A percentile compares a stretch with the other conserved stretches of the same genome.
Conservation (phyloP, 2,113 vertebrate species). For the Nansenia antarctica region DNA sequence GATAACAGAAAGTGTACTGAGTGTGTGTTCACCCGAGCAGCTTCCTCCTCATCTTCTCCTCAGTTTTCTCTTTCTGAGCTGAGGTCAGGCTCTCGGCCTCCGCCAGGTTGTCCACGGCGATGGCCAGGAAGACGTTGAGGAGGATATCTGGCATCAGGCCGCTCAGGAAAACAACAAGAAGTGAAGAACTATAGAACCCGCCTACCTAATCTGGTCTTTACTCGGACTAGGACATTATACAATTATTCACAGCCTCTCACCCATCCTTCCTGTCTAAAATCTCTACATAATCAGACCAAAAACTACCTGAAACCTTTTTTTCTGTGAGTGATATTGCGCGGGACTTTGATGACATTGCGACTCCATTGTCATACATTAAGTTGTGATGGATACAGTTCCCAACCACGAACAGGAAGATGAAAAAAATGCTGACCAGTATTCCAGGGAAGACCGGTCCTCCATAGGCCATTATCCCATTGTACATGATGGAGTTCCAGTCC, state of each 20-base stretch:
- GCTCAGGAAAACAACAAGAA: conserved; percentile 77
- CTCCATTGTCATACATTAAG: not conserved
- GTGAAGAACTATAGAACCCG: too few relatives aligned
- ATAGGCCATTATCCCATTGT: conserved; percentile 92
- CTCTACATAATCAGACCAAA: not conserved
- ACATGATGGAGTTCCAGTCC: conserved; percentile 95
- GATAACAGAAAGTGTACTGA: not conserved
- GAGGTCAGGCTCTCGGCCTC: conserved; percentile 94
- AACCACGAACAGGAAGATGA: conserved; percentile 90
- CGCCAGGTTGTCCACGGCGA: conserved; percentile 93
- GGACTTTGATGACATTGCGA: not conserved
- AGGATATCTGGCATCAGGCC: conserved; percentile 84
- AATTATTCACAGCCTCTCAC: not conserved
- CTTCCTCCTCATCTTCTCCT: conserved; percentile 86
- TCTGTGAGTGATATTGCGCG: not conserved
- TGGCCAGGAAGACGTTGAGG: conserved; percentile 97
- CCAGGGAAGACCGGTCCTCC: conserved; percentile 90
- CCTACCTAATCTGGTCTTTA: too few relatives aligned
- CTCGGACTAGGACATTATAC: not conserved
- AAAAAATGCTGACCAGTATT: conserved; percentile 91
- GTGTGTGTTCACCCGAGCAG: conserved; percentile 78
- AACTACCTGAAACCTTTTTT: not conserved
- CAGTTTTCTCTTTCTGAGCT: conserved; percentile 93
- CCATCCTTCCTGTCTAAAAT: not conserved
- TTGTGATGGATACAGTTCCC: conserved; percentile 93